Evolutionary conservation across 2,113 vertebrate species (phyloP), one percentile per base, ranked within the genome.

Genomic region (Paramisgurnus dabryanus): DNA sequence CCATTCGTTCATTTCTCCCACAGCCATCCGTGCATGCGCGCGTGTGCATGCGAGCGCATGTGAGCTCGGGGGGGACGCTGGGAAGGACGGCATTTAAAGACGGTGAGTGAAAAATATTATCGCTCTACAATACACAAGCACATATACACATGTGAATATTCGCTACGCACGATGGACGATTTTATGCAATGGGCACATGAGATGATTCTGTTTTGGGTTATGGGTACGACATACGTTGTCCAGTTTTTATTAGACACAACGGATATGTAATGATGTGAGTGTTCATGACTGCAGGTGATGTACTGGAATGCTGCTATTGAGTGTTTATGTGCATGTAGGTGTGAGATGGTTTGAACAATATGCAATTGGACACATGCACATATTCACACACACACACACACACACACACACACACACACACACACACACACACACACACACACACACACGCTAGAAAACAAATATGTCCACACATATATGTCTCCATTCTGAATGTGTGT

Each of bases 1-100:
- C 72, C 45, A 68, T 78, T 47, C 67, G 49, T 47, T 67, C 41
- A 58, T 78, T 69, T 79, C 66, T 79, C 65, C 64, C 43, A 75
- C 43, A 75, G 11, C 73, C 9, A 50, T 78, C 43, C 34, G 58
- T 53, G 45, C 7, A 47, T 15, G 76, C 0, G 7, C 6, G 64
- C 4, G 34, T 11, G 74, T 40, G 74, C 5, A 22, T 57, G 64
- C 27, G 47, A 17, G 58, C 34, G 58, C 45, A 57, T 70, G 22
- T 34, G 71, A 61, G 40, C 57, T 27, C 22, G 41, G 58, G 72
- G 71, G 68, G 72, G 72, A 63, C 41, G 7, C 43, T 27, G 7
- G 34, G 22, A 75, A 75, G 73, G 58, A 75, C 73, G 9, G 43
- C 73, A 75, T 75, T 60, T 75, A 49, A 49, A 75, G 58, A 75